Conservation (phyloP, 2,797 vertebrate species). For the Astyanax mexicanus region DNA sequence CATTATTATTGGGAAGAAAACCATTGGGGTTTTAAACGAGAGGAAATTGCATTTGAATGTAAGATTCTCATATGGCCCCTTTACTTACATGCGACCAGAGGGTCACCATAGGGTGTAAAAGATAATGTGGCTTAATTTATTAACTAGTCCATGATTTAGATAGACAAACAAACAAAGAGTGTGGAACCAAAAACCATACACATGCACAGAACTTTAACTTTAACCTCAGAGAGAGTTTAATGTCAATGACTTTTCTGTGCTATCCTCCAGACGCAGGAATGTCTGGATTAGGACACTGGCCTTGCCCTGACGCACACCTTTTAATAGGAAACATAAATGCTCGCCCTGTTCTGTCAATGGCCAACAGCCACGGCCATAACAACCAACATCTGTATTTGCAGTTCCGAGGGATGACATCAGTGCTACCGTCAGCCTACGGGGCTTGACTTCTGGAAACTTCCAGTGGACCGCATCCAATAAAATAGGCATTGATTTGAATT, state of each 20-base stretch:
- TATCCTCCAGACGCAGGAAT: slow-evolving; percentile 8
- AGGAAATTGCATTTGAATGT: too few relatives aligned
- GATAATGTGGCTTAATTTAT: too few relatives aligned
- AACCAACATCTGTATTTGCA: slow-evolving; percentile 59
- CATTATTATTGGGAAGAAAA: too few relatives aligned
- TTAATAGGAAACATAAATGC: slow-evolving; percentile 43
- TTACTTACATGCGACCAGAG: too few relatives aligned
- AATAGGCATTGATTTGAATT: slow-evolving; percentile 27
- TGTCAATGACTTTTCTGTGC: not conserved
- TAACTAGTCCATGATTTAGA: too few relatives aligned
- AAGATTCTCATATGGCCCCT: too few relatives aligned
- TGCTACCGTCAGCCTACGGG: slow-evolving; percentile 19
- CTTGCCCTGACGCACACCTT: slow-evolving; percentile 33
- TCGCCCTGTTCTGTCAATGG: slow-evolving; percentile 42
- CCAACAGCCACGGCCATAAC: slow-evolving; percentile 50
- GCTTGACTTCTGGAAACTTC: slow-evolving; percentile 34
- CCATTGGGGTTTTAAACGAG: too few relatives aligned
- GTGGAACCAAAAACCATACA: too few relatives aligned
- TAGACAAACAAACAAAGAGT: too few relatives aligned
- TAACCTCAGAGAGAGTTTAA: slow-evolving; percentile 8
- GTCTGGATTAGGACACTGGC: slow-evolving; percentile 25
- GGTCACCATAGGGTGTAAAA: too few relatives aligned
- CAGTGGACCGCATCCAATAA: slow-evolving; percentile 25
- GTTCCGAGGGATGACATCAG: slow-evolving; percentile 43
- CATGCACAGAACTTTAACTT: too few relatives aligned